Conservation (phyloP, 1,140 invertebrate genomes). For the Parapsyche elsis region DNA sequence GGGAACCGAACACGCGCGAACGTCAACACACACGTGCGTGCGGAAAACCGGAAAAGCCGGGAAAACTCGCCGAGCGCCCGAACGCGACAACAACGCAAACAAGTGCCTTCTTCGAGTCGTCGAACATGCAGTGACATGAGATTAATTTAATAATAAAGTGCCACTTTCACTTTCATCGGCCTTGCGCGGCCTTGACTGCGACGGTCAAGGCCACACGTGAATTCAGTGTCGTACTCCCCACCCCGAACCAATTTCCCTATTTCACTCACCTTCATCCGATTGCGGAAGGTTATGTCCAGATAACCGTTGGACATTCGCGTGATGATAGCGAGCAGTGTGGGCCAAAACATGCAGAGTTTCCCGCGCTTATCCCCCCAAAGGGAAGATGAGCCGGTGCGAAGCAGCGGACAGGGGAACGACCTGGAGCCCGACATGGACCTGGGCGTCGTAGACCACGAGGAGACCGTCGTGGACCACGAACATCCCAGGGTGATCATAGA, state of each 20-base stretch:
- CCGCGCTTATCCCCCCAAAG: slow-evolving; percentile 42
- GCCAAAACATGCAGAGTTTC: slow-evolving; percentile 46
- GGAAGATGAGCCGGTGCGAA: slow-evolving; percentile 37
- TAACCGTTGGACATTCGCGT: background rate
- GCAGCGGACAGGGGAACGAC: background rate
- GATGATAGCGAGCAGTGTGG: background rate
- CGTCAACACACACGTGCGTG: background rate
- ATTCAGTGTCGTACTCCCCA: background rate
- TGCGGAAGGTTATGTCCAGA: slow-evolving; percentile 51
- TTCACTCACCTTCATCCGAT: slow-evolving; percentile 4
- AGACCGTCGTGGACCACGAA: slow-evolving; percentile 46
- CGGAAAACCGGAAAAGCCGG: background rate
- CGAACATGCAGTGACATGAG: background rate
- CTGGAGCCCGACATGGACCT: slow-evolving; percentile 40
- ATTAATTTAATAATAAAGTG: background rate
- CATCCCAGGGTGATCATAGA: slow-evolving; percentile 54
- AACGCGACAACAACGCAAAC: background rate
- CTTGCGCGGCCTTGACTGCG: slow-evolving; percentile 9
- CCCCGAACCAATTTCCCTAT: too few relatives aligned
- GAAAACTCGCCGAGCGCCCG: background rate
- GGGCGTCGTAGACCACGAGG: slow-evolving; percentile 51
- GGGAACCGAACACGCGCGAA: slow-evolving; percentile 5
- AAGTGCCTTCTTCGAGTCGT: background rate
- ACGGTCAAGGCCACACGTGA: slow-evolving; percentile 48
- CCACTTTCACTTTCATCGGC: background rate